Evolutionary conservation across 1,140 invertebrate species (phyloP), one percentile per base, ranked within the genome.

Genomic region (Myzus persicae): DNA sequence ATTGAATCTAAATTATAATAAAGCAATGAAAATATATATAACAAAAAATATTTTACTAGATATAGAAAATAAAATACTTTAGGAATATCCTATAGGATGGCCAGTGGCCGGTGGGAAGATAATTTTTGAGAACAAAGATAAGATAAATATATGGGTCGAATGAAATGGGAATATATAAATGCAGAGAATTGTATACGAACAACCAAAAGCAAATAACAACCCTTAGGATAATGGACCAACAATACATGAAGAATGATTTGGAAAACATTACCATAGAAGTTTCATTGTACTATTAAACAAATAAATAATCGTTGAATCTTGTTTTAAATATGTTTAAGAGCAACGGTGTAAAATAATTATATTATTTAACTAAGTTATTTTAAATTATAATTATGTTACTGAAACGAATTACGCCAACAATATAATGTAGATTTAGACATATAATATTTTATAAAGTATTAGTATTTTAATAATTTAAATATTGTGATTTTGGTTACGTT

Each of bases 141-240:
- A 87, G 40, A 87, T 87, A 87, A 87, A 87, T 87, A 87, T 87
- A 87, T 87, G 42, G 84, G 84, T 76, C 59, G 31, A 76, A 76
- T 31, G 59, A 76, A 76, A 76, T 18, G 14, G 59, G 31, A 76
- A 76, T 76, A 76, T 76, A 42, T n/a, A 87, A 87, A 87, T 87
- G 42, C 2, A 44, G 31, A 44, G 42, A 87, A 46, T 87, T 44
- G 40, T 44, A 44, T 87, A 46, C 4, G 31, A 26, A 44, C 11
- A 87, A 87, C 4, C 3, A 46, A 87, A 87, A 44, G 31, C 84
- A 42, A 87, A 87, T 44, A 42, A 87, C 40, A 14, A 87, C 40
- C 82, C 24, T 84, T 84, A 40, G 40, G 24, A 40, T 84, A 84
- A 40, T 42, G 38, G 24, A 26, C 82, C 38, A 76, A 76, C 59